These are phyloP conservation scores for Monopis laevigella DNA, from an alignment of 2,888 invertebrate genomes.

Conservation along the genomic window DNA sequence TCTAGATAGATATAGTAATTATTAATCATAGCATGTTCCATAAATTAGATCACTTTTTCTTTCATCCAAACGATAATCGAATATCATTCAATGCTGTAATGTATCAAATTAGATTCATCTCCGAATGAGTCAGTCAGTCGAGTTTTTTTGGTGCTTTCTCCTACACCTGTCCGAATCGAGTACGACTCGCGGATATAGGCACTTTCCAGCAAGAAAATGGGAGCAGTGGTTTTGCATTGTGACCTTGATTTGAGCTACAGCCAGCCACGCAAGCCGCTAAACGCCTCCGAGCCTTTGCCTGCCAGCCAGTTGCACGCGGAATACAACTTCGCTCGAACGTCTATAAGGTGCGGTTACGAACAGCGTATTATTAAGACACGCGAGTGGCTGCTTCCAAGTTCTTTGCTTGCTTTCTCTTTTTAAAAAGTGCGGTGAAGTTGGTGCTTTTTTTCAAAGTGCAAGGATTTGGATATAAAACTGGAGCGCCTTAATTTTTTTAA, in stretches of 20 bases:
- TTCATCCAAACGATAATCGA: not conserved
- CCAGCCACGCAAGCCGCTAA: too few species aligned
- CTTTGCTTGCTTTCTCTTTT: not conserved
- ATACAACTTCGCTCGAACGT: too few species aligned
- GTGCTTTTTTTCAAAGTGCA: constrained; percentile 7
- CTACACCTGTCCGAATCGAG: constrained; percentile 59
- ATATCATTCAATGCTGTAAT: not conserved
- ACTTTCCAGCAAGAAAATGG: constrained; percentile 62
- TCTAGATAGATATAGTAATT: too few species aligned
- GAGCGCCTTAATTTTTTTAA: constrained; percentile 5
- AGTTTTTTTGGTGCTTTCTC: constrained; percentile 55
- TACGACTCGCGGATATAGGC: constrained; percentile 59
- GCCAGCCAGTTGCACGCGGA: not conserved
- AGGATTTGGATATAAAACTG: constrained; percentile 1
- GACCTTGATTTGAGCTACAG: constrained; percentile 4
- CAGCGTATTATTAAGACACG: too few species aligned
- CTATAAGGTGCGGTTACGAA: too few species aligned
- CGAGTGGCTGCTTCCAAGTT: constrained; percentile 1
- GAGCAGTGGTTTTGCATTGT: constrained; percentile 53
- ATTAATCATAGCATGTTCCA: too few species aligned
- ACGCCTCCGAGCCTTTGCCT: not conserved
- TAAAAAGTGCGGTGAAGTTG: constrained; percentile 3
- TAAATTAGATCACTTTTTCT: too few species aligned
- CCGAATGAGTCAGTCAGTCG: constrained; percentile 42
- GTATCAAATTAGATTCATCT: constrained; percentile 37